A percentile compares a stretch with the other conserved stretches of the same genome.
These are phyloP conservation scores for Latrodectus hesperus DNA, from an alignment of 2,888 invertebrate species.

Conservation along the genomic window DNA sequence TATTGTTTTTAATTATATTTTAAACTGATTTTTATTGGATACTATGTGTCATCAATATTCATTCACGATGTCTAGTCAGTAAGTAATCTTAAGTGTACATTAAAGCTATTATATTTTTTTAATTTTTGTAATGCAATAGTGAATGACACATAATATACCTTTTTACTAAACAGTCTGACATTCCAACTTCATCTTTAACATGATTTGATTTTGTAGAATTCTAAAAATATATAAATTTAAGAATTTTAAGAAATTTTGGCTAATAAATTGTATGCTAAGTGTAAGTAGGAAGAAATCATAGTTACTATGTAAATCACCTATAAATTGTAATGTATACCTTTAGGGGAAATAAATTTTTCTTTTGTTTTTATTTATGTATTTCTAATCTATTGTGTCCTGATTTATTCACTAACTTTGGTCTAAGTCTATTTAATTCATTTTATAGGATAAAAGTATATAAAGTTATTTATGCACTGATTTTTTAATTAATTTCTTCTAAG, in stretches of 20 bases:
- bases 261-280: constrained; percentile 66
- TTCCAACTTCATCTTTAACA: no score
- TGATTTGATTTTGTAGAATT: no score
- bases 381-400: no score
- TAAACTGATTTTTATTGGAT: no score
- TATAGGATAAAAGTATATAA: no score
- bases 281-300: constrained; percentile 64
- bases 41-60: background rate
- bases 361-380: constrained; percentile 43
- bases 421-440: no score
- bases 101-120: constrained; percentile 6
- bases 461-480: no score
- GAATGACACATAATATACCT: no score
- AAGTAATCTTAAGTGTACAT: constrained; percentile 1
- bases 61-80: constrained; percentile 3
- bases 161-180: no score
- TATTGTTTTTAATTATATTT: no score
- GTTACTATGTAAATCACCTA: constrained; percentile 60
- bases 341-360: constrained; percentile 65
- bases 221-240: constrained; percentile 4
- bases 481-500: no score
- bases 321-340: constrained; percentile 65
- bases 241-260: constrained; percentile 60
- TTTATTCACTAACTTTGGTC: no score
- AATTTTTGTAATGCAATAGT: background rate